Conservation (phyloP, 2,888 invertebrate genomes). For the Oegoconia quadripuncta region DNA sequence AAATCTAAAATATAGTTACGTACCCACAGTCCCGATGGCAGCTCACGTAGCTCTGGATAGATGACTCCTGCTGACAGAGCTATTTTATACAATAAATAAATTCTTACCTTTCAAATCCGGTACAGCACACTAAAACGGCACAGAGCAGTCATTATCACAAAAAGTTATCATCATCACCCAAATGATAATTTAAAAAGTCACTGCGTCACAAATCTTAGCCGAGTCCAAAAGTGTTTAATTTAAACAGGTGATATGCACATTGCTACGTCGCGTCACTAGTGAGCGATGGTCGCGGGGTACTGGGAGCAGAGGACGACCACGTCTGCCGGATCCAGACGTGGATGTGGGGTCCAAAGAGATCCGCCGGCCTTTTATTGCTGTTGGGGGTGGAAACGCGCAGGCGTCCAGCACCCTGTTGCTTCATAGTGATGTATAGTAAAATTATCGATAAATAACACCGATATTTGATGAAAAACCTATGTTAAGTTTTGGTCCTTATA, state of each 20-base stretch:
- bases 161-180: slow-evolving; percentile 42
- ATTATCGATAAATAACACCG: slow-evolving; percentile 43
- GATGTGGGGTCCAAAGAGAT: slow-evolving; percentile 51
- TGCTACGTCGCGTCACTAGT: slow-evolving; percentile 36
- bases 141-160: slow-evolving; percentile 39
- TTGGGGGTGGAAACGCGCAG: slow-evolving; percentile 67
- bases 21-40: too few relatives aligned
- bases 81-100: slow-evolving; percentile 6
- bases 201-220: slow-evolving; percentile 38
- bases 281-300: slow-evolving; percentile 26
- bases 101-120: slow-evolving; percentile 52
- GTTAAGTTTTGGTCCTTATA: too few relatives aligned
- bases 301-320: slow-evolving; percentile 32
- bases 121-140: slow-evolving; percentile 34
- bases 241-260: slow-evolving; percentile 42
- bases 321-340: slow-evolving; percentile 47
- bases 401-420: slow-evolving; percentile 78
- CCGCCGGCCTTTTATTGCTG: slow-evolving; percentile 55
- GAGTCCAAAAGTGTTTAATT: slow-evolving; percentile 2
- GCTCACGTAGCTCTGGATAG: too few relatives aligned
- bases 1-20: too few relatives aligned
- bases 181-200: slow-evolving; percentile 29
- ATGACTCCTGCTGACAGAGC: too few relatives aligned
- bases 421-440: slow-evolving; percentile 41
- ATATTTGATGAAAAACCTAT: too few relatives aligned